Conservation (phyloP, 2,888 invertebrate species). For the Lycophotia porphyrea region DNA sequence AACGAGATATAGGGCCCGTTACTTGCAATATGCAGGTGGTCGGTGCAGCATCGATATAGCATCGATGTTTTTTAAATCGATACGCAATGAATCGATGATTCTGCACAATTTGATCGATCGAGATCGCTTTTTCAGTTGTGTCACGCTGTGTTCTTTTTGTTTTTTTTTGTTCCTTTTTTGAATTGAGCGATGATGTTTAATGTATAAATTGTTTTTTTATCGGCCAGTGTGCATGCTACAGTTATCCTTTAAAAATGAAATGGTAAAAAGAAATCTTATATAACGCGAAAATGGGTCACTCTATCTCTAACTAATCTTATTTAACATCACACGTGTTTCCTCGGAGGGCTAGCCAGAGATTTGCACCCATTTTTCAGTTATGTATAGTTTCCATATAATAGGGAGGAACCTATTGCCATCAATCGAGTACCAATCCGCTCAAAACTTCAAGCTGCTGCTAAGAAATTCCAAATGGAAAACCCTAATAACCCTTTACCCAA, state of each 20-base stretch:
- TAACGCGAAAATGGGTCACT: background rate
- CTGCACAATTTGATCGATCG: conserved; percentile 68
- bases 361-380: background rate
- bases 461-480: background rate
- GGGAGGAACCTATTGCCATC: background rate
- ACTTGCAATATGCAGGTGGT: conserved; percentile 85
- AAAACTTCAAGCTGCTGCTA: background rate
- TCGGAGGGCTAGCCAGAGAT: background rate
- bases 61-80: conserved; percentile 70
- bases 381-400: background rate
- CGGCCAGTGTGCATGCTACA: conserved; percentile 39
- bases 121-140: conserved; percentile 63
- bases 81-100: conserved; percentile 77
- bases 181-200: conserved; percentile 53
- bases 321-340: background rate
- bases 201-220: conserved; percentile 36
- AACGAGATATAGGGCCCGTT: conserved; percentile 81
- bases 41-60: conserved; percentile 63
- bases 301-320: background rate
- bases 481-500: background rate
- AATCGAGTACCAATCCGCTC: background rate
- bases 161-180: conserved; percentile 36
- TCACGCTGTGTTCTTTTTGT: conserved; percentile 55
- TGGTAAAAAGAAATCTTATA: background rate
- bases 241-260: background rate